These are phyloP conservation scores for Psix sp. DNA, from an alignment of 1,140 invertebrate genomes.

Conservation along the genomic window DNA sequence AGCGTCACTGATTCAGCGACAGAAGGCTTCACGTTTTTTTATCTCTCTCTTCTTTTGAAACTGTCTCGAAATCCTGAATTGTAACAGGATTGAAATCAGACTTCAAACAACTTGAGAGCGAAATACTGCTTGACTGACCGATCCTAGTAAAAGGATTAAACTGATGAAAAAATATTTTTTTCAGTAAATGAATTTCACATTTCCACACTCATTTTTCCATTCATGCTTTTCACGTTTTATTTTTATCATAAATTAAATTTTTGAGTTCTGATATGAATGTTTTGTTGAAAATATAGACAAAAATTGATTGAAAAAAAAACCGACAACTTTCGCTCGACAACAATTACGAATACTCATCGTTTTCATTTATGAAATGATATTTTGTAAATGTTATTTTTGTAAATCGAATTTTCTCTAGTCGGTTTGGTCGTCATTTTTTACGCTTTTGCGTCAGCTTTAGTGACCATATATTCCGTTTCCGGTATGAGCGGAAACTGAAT, in stretches of 20 bases:
- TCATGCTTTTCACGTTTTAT: not conserved
- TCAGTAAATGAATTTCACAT: not conserved
- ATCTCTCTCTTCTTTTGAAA: conserved; percentile 11
- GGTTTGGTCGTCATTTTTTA: conserved; percentile 9
- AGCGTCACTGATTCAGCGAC: conserved; percentile 49
- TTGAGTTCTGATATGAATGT: no score
- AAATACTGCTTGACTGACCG: conserved; percentile 21
- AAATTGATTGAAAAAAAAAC: no score
- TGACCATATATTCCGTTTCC: conserved; percentile 33
- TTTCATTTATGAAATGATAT: not conserved
- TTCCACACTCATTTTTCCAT: not conserved
- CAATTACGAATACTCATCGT: no score
- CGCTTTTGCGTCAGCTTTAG: conserved; percentile 10
- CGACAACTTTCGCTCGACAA: no score
- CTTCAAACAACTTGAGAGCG: conserved; percentile 35
- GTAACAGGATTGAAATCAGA: conserved; percentile 44
- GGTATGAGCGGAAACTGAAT: conserved; percentile 32
- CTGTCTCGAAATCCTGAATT: conserved; percentile 22
- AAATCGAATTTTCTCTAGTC: not conserved
- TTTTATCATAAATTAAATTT: no score
- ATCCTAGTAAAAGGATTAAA: conserved; percentile 18
- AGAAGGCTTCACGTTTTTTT: conserved; percentile 27
- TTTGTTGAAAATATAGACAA: no score
- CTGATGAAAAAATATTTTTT: conserved; percentile 14
- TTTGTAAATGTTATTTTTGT: not conserved